These are phyloP conservation scores for Phorcus lineatus DNA, from an alignment of 2,888 invertebrate genomes.

Conservation along the genomic window DNA sequence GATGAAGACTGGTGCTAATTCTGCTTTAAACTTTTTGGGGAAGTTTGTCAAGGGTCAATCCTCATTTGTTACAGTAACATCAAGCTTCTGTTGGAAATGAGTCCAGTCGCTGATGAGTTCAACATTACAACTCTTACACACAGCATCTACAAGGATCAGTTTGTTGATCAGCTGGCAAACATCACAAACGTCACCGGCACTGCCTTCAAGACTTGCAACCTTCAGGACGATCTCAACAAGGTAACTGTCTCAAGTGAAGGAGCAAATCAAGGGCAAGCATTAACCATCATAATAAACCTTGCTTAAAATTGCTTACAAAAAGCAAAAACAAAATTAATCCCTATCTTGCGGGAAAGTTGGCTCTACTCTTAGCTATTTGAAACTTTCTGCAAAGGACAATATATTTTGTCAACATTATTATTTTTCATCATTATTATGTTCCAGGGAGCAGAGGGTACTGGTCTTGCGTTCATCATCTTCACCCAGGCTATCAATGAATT, in stretches of 20 bases:
- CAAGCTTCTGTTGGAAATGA: slow-evolving; percentile 39
- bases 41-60: too few species aligned
- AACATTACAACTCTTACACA: slow-evolving; percentile 34
- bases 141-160: slow-evolving; percentile 41
- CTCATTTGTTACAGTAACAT: slow-evolving; percentile 49
- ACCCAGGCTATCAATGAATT: slow-evolving; percentile 96
- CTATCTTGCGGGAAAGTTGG: too few species aligned
- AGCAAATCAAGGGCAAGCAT: too few species aligned
- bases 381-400: too few species aligned
- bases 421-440: too few species aligned
- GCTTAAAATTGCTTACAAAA: too few species aligned
- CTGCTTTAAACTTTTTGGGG: too few species aligned
- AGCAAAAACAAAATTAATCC: too few species aligned
- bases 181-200: slow-evolving; percentile 30
- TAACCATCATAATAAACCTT: too few species aligned
- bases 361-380: too few species aligned
- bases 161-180: slow-evolving; percentile 40
- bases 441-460: slow-evolving; percentile 96
- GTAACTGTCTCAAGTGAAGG: slow-evolving; percentile 27
- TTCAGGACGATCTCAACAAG: slow-evolving; percentile 54
- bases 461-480: slow-evolving; percentile 96
- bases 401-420: too few species aligned
- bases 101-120: slow-evolving; percentile 22
- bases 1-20: too few species aligned
- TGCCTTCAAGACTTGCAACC: slow-evolving; percentile 37